Percentiles rank a stretch among this genome's conserved stretches.
phyloP scores from a whole-genome alignment of 2,113 vertebrate genomes.

The Pardalotus punctatus region DNA sequence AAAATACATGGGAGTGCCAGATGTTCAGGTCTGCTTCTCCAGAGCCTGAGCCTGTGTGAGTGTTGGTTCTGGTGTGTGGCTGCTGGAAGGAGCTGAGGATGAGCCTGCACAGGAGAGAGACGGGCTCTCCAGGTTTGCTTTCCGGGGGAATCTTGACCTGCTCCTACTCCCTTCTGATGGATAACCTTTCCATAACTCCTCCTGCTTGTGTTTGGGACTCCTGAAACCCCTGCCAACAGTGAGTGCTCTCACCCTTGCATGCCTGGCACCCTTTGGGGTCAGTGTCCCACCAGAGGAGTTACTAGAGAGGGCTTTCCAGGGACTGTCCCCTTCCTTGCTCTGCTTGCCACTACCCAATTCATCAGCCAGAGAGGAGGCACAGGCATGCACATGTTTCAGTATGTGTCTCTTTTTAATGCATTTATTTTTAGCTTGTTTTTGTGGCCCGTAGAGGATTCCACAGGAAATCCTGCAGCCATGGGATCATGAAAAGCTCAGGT shows the following conservation, averaged over 20 bases:
- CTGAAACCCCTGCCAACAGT: neutral
- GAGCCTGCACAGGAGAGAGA: neutral
- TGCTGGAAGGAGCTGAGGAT: neutral
- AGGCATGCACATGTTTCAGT: neutral
- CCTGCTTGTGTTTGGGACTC: neutral
- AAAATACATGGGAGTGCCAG: neutral
- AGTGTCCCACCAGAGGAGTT: neutral
- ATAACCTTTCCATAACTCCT: neutral
- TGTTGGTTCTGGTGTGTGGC: fast-evolving
- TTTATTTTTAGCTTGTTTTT: conserved; percentile 63
- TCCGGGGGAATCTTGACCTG: neutral
- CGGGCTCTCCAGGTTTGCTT: neutral
- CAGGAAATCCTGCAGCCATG: conserved; percentile 62
- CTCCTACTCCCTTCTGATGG: neutral
- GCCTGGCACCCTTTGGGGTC: neutral
- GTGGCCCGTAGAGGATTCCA: conserved; percentile 44
- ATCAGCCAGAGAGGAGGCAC: neutral
- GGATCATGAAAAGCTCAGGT: conserved; percentile 30
- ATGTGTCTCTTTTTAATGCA: neutral
- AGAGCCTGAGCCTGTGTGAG: neutral
- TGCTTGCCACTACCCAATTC: neutral
- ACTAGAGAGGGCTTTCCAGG: neutral
- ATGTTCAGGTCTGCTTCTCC: neutral
- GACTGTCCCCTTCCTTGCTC: neutral
- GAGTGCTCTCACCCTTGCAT: neutral